Evolutionary conservation across 2,888 invertebrate species (phyloP).

Genomic region (Anticlea derivata): DNA sequence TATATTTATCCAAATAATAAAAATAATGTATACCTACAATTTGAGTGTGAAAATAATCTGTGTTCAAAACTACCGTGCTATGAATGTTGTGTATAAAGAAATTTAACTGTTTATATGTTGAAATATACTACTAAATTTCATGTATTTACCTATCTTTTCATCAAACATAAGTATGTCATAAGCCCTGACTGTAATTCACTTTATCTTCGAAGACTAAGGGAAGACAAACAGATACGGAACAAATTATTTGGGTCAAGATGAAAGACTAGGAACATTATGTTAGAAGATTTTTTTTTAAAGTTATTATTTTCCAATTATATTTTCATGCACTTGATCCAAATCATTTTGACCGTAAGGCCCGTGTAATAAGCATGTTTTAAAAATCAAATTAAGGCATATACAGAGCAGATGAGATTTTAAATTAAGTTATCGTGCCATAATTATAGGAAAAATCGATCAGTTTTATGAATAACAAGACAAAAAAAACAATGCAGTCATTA

Average conservation of each 20-base stretch:
- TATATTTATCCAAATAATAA: constrained; percentile 72
- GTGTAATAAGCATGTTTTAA: constrained; percentile 39
- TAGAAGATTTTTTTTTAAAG: constrained; percentile 16
- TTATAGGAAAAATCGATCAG: constrained; percentile 34
- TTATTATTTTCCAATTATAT: constrained; percentile 39
- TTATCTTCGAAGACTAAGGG: constrained; percentile 22
- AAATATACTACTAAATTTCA: constrained; percentile 41
- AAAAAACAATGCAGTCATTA: constrained; percentile 19
- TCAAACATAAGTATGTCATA: constrained; percentile 32
- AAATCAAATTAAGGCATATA: constrained; percentile 28
- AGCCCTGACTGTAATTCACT: constrained; percentile 14
- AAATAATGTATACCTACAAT: constrained; percentile 46
- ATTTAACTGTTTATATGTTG: constrained; percentile 53
- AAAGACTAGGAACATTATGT: constrained; percentile 2
- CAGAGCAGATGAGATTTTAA: constrained; percentile 46
- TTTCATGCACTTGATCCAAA: constrained; percentile 31
- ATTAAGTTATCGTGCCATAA: constrained; percentile 68
- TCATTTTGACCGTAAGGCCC: constrained; percentile 28
- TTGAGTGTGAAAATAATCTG: constrained; percentile 71
- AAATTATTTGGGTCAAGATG: constrained; percentile 30
- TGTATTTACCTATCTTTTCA: constrained; percentile 30
- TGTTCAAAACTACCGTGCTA: constrained; percentile 72
- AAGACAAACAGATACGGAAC: constrained; percentile 7
- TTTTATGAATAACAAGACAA: constrained; percentile 22
- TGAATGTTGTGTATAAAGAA: constrained; percentile 66